Conservation (phyloP, 2,113 vertebrate genomes). For the Elaphurus davidianus region DNA sequence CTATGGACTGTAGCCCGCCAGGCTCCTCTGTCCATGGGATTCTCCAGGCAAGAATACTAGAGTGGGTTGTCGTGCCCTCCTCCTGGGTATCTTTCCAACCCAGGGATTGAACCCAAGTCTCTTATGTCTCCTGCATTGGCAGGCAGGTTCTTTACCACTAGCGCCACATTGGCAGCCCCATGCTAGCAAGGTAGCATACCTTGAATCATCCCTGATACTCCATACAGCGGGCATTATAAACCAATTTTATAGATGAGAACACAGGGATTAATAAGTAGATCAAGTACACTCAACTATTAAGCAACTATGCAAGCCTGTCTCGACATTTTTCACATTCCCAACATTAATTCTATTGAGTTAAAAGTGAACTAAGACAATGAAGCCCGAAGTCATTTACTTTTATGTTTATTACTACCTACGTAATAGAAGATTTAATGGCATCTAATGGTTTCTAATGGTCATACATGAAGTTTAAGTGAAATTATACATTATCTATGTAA, state of each 20-base stretch:
- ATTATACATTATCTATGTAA: neutral
- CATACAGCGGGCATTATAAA: neutral
- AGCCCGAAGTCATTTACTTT: slow-evolving; percentile 16
- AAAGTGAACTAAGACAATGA: neutral
- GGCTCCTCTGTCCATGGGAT: neutral
- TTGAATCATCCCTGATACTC: neutral
- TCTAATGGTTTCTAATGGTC: neutral
- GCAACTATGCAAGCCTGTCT: neutral
- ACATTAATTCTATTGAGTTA: neutral
- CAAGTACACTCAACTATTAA: neutral
- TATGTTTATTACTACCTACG: neutral
- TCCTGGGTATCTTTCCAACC: neutral
- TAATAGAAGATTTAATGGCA: neutral
- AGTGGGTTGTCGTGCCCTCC: neutral
- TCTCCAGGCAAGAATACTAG: neutral
- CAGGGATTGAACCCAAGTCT: neutral
- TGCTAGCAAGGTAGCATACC: neutral
- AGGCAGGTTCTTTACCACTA: neutral
- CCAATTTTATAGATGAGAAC: neutral
- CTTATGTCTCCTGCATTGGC: neutral
- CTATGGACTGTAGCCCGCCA: neutral
- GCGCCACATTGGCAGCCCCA: neutral
- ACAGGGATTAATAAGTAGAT: neutral
- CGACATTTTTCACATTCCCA: neutral
- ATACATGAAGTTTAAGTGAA: neutral